Percentiles rank a stretch among this genome's conserved stretches.
These are phyloP conservation scores for Proteles cristata DNA, from an alignment of 2,113 vertebrate species.

Conservation along the genomic window DNA sequence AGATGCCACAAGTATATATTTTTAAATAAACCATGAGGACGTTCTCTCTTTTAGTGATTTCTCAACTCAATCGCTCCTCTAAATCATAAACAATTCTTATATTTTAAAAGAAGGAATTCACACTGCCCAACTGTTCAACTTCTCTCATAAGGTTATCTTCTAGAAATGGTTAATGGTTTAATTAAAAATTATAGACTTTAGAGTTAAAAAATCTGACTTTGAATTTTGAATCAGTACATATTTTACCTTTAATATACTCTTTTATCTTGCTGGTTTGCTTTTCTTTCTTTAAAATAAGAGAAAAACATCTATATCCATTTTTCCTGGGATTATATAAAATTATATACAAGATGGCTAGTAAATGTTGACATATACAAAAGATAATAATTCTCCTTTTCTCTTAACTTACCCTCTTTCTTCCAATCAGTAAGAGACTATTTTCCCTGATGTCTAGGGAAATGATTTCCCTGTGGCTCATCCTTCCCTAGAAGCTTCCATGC, in stretches of 20 bases:
- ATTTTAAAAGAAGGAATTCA: not conserved
- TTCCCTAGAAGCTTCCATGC: not conserved
- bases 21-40: not conserved
- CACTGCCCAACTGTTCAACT: not conserved
- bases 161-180: not conserved
- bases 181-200: not conserved
- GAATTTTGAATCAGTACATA: not conserved
- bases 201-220: not conserved
- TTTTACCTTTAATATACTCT: not conserved
- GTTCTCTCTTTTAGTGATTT: not conserved
- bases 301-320: not conserved
- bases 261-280: not conserved
- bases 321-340: not conserved
- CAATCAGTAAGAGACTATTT: not conserved
- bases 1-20: not conserved
- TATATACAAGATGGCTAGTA: not conserved
- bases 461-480: not conserved
- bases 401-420: not conserved
- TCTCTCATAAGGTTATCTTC: not conserved
- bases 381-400: not conserved
- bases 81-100: not conserved
- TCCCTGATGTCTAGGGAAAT: not conserved
- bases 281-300: not conserved
- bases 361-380: not conserved
- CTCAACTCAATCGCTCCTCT: not conserved